These are phyloP conservation scores for Merluccius polli DNA, from an alignment of 2,797 vertebrate species.

Conservation along the genomic window DNA sequence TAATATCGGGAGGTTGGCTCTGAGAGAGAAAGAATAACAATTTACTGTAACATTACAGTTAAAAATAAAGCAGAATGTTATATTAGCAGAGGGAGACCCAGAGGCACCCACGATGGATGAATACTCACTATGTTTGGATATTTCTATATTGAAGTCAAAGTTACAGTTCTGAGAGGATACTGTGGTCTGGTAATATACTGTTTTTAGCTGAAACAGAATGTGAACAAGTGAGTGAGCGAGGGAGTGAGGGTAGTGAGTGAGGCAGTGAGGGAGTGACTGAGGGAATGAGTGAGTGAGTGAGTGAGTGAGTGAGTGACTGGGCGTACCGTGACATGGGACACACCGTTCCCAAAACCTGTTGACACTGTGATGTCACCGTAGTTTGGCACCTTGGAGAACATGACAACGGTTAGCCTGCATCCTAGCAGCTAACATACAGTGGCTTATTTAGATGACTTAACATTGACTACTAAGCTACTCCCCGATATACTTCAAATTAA, in stretches of 20 bases:
- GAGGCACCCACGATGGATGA: background rate
- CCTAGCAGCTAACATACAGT: background rate
- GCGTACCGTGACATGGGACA: conserved; percentile 85
- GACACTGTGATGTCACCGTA: conserved; percentile 74
- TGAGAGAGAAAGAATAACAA: conserved; percentile 25
- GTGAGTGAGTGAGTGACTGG: background rate
- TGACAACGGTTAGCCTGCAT: background rate
- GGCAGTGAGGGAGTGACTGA: background rate
- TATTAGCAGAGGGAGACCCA: background rate
- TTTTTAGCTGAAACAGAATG: conserved; percentile 74
- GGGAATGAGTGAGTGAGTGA: background rate
- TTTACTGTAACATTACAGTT: background rate
- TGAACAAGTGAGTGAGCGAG: background rate
- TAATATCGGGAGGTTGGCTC: conserved; percentile 18
- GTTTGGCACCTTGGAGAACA: conserved; percentile 66
- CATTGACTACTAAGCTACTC: background rate
- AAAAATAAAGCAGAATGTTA: background rate
- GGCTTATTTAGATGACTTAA: background rate
- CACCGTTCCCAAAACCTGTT: conserved; percentile 76
- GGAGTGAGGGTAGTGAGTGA: background rate
- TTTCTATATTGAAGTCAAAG: conserved; percentile 75
- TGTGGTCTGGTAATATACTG: conserved; percentile 76
- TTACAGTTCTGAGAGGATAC: conserved; percentile 69
- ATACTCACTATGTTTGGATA: conserved; percentile 7
- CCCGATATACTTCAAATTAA: background rate